Evolutionary conservation across 2,888 invertebrate genomes (phyloP).

Genomic region (Entomobrya proxima): DNA sequence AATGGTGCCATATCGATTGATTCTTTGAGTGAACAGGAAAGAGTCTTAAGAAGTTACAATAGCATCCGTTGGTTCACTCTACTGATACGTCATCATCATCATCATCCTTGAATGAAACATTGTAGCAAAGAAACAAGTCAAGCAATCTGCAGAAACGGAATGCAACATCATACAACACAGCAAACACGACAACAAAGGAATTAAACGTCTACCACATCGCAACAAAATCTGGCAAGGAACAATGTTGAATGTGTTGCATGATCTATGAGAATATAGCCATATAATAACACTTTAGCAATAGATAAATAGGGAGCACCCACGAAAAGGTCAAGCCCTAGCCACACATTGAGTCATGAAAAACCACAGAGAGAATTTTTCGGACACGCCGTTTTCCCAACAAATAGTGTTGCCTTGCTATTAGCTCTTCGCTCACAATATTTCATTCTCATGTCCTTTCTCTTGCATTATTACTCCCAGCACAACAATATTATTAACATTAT

Average conservation of each 20-base stretch:
- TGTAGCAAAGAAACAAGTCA: not conserved
- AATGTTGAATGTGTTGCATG: not conserved
- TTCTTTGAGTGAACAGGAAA: not conserved
- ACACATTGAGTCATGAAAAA: conserved; percentile 53
- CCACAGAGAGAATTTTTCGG: conserved; percentile 6
- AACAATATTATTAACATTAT: conserved; percentile 62
- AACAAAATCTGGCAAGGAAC: too few species aligned
- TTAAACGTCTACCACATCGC: too few species aligned
- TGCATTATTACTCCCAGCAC: conserved; percentile 32
- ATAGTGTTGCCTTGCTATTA: conserved; percentile 6
- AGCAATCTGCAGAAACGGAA: too few species aligned
- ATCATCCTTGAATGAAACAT: conserved; percentile 15
- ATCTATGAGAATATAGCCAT: not conserved
- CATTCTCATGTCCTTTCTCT: conserved; percentile 38
- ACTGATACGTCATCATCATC: conserved; percentile 6
- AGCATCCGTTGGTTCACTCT: too few species aligned
- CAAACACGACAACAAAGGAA: too few species aligned
- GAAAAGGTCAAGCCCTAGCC: conserved; percentile 57
- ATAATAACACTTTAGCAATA: not conserved
- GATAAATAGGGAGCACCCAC: not conserved
- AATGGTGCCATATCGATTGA: not conserved
- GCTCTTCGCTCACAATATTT: conserved; percentile 49
- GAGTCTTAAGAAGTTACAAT: too few species aligned
- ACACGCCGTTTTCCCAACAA: not conserved
- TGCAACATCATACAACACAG: too few species aligned